Percentiles rank a stretch among this genome's conserved stretches.
These are phyloP conservation scores for Spodoptera picta DNA, from an alignment of 2,888 invertebrate genomes.

Conservation along the genomic window DNA sequence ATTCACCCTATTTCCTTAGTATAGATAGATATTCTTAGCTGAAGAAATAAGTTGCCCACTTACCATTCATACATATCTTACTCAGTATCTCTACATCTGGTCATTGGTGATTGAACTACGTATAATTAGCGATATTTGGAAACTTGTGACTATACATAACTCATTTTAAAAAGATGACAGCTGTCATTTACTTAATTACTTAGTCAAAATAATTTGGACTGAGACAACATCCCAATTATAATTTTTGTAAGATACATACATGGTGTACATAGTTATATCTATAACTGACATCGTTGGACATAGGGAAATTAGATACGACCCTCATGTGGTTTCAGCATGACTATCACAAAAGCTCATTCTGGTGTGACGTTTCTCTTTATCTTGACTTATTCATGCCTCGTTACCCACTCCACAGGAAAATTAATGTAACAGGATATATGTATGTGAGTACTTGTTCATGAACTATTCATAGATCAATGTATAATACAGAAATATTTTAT, in stretches of 20 bases:
- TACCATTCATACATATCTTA: no score
- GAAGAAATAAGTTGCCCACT: no score
- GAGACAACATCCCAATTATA: no score
- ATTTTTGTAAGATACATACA: neutral
- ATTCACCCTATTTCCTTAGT: constrained; percentile 54
- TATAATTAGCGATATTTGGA: no score
- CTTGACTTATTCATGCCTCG: constrained; percentile 66
- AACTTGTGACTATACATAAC: no score
- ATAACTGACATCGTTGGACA: constrained; percentile 14
- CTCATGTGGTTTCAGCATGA: constrained; percentile 57
- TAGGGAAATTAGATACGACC: constrained; percentile 59
- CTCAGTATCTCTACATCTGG: no score
- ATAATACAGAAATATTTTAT: no score
- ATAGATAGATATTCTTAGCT: neutral
- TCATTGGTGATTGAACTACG: no score
- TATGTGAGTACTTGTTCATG: constrained; percentile 3
- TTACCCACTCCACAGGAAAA: constrained; percentile 54
- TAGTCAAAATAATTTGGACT: no score
- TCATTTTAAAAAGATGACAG: no score
- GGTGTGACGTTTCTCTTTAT: constrained; percentile 58
- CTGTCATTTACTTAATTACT: no score
- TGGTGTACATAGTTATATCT: constrained; percentile 7
- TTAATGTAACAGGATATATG: constrained; percentile 34
- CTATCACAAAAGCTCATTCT: constrained; percentile 61
- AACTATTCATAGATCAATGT: no score